A percentile compares a stretch with the other conserved stretches of the same genome.
Conservation (phyloP, 2,888 invertebrate species). For the Drosophila setosimentum region DNA sequence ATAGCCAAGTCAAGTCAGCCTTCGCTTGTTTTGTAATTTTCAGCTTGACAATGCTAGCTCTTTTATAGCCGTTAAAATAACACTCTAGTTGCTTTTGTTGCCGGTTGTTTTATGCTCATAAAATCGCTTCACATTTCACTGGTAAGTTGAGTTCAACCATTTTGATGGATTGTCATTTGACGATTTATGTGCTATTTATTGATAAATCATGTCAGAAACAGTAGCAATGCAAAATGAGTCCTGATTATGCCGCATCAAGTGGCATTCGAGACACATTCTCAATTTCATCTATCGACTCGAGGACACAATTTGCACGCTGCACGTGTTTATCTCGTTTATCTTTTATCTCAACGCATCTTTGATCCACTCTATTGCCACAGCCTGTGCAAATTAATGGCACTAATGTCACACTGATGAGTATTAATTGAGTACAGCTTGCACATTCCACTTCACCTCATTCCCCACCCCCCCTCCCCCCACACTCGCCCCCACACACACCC, state of each 20-base stretch:
- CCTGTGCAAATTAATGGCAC: conserved; percentile 69
- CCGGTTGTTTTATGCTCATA: neutral
- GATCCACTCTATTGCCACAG: conserved; percentile 31
- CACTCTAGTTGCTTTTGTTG: neutral
- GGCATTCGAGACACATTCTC: neutral
- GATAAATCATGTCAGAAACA: conserved; percentile 31
- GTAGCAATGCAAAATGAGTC: conserved; percentile 32
- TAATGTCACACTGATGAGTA: conserved; percentile 82
- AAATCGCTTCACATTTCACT: neutral
- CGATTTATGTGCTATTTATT: conserved; percentile 64
- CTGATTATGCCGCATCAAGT: conserved; percentile 61
- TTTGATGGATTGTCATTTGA: neutral
- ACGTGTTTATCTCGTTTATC: conserved; percentile 71
- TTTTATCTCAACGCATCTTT: conserved; percentile 41
- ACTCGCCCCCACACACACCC: too few species aligned
- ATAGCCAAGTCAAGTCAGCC: neutral
- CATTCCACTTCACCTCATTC: conserved; percentile 12
- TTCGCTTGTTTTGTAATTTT: neutral
- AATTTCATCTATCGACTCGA: neutral
- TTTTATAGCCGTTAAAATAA: neutral
- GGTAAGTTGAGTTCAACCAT: neutral
- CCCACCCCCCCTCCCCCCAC: neutral
- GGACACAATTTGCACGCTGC: conserved; percentile 48
- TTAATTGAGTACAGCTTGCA: conserved; percentile 76
- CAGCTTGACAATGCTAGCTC: neutral